Base-by-base conservation (phyloP, 2,888 invertebrate species). In the Erebia epiphron region DNA sequence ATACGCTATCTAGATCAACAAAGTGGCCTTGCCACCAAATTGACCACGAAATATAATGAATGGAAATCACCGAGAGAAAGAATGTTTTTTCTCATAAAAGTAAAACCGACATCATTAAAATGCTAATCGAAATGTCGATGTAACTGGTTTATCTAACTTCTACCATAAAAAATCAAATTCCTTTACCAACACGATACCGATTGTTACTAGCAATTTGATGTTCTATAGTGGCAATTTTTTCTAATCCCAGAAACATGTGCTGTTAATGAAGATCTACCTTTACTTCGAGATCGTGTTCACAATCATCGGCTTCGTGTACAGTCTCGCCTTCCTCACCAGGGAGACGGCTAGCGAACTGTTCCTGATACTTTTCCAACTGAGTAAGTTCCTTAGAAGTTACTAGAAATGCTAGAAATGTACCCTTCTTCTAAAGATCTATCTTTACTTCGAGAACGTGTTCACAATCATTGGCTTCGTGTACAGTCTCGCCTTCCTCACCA, bases 261-360 rank as follows among this genome's bases (percentile, higher is more conserved):
- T 90, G 11, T 78, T 92, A 1, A 91, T 92, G 92, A 89, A 88
- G 75, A 69, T 87, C 13, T 92, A 91, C 80, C 79, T 93, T 68
- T 90, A 92, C 84, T 92, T 92, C 80, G 91, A 92, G 84, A 89
- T 93, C 54, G 83, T 86, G 3, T 92, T 92, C 82, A 88, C 91
- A 0, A 76, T 86, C 75, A 82, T 91, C 72, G 92, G 91, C 0
- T 89, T 93, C 79, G 75, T 88, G 56, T 91, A 90, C 83, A 89
- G 91, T 76, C 75, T 93, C 66, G 90, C 87, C 3, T 91, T 88
- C 83, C 83, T 92, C 76, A 87, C 85, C 70, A 82, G 78, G 70
- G 92, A 92, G 81, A 84, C 88, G 0, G 89, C 90, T 73, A 86
- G 89, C 67, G 92, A 93, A 71, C 82, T 93, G 63, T 91, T 92